A percentile compares a stretch with the other conserved stretches of the same genome.
These are phyloP conservation scores for Lampris incognitus DNA, from an alignment of 2,113 vertebrate species.

Conservation along the genomic window DNA sequence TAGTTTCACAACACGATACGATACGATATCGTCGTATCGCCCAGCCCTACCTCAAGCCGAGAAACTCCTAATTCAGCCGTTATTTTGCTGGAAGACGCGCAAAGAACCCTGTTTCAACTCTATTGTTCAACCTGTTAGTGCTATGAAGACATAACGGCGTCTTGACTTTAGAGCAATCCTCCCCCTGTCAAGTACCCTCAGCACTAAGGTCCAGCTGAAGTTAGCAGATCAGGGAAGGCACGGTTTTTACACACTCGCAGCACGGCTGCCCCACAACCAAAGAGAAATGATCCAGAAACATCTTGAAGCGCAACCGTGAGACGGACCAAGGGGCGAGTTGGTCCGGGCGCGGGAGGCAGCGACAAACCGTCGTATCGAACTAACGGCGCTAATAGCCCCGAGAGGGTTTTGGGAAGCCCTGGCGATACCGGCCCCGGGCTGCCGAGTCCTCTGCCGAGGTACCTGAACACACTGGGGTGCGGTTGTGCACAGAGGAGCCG, in stretches of 20 bases:
- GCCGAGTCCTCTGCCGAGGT: slow-evolving; percentile 68
- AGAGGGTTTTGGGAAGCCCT: not conserved
- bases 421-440: slow-evolving; percentile 23
- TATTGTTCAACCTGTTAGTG: too few relatives aligned
- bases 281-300: slow-evolving; percentile 4
- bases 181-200: not conserved
- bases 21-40: too few relatives aligned
- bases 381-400: not conserved
- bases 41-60: too few relatives aligned
- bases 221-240: not conserved
- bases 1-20: too few relatives aligned
- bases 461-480: slow-evolving; percentile 99
- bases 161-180: not conserved
- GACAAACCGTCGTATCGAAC: not conserved
- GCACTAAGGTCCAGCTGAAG: slow-evolving; percentile 8
- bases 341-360: too few relatives aligned
- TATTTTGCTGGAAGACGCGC: too few relatives aligned
- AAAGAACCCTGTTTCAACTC: too few relatives aligned
- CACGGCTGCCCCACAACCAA: not conserved
- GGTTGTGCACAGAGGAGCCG: slow-evolving; percentile 97
- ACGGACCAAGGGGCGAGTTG: too few relatives aligned
- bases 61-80: too few relatives aligned
- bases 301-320: not conserved
- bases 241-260: not conserved
- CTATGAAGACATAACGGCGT: too few relatives aligned